A percentile compares a stretch with the other conserved stretches of the same genome.
These are phyloP conservation scores for Nasonia vitripennis DNA, from an alignment of 1,140 invertebrate genomes.

Conservation along the genomic window DNA sequence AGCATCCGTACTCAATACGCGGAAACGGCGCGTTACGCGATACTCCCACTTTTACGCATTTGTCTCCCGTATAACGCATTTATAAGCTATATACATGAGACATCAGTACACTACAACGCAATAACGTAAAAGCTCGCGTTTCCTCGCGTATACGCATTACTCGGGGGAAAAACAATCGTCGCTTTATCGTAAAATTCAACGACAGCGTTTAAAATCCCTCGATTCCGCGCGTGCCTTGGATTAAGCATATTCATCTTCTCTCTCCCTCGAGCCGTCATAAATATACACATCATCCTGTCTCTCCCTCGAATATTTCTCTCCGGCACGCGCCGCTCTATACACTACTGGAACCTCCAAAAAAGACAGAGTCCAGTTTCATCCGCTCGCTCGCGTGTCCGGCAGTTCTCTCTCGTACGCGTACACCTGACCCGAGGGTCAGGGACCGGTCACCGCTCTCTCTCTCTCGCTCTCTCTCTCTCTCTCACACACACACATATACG, in stretches of 20 bases:
- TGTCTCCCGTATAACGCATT: not conserved
- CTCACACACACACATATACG: no score
- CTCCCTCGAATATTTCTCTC: not conserved
- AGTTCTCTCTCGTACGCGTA: not conserved
- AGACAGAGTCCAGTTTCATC: constrained; percentile 3
- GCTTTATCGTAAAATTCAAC: not conserved
- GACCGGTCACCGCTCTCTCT: not conserved
- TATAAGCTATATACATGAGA: not conserved
- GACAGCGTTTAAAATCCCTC: not conserved
- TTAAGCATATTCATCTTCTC: not conserved
- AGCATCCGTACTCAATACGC: not conserved
- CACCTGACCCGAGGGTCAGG: constrained; percentile 48
- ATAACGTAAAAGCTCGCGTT: not conserved
- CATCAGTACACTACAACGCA: not conserved
- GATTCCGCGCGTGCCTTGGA: not conserved
- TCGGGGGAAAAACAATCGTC: not conserved
- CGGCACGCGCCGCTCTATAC: not conserved
- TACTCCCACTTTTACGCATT: not conserved
- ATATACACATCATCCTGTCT: not conserved
- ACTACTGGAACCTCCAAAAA: not conserved
- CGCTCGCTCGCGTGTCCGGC: not conserved
- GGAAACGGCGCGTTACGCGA: not conserved
- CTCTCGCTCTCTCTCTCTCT: no score
- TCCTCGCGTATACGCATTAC: not conserved
- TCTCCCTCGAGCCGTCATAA: not conserved